Evolutionary conservation across 2,888 invertebrate genomes (phyloP).

Genomic region (Chaetogeoica ovagalla): DNA sequence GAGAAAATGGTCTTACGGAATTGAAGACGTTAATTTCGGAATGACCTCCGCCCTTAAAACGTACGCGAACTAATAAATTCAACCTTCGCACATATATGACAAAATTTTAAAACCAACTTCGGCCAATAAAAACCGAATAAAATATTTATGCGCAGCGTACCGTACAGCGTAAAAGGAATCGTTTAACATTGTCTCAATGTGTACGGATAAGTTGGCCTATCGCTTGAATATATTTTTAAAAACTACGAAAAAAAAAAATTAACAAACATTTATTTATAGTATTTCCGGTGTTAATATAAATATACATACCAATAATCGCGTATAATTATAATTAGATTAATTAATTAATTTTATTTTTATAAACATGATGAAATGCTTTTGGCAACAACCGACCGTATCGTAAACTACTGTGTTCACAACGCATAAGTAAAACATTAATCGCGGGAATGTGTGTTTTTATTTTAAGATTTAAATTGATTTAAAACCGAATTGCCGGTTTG

Average conservation of each 20-base stretch:
- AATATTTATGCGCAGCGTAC: not conserved
- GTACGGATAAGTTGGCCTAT: not conserved
- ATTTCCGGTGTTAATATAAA: not conserved
- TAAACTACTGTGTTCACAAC: not conserved
- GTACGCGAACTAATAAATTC: not conserved
- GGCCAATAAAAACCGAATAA: not conserved
- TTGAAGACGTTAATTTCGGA: no score
- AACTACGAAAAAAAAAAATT: not conserved
- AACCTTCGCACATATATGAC: not conserved
- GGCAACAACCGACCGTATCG: not conserved
- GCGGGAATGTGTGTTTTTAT: not conserved
- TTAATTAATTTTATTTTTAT: slow-evolving; percentile 8
- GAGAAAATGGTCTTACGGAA: no score
- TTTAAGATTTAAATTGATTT: not conserved
- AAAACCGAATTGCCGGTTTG: not conserved
- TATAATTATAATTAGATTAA: slow-evolving; percentile 1
- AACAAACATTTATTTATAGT: not conserved
- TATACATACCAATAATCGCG: not conserved
- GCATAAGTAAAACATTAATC: not conserved
- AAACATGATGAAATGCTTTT: slow-evolving; percentile 9
- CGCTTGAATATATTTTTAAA: not conserved
- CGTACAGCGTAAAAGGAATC: no score
- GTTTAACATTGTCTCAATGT: no score
- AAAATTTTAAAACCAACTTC: not conserved
- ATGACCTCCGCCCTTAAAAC: no score